Base-by-base conservation (phyloP, 2,797 vertebrate species). In the Ficedula albicollis region DNA sequence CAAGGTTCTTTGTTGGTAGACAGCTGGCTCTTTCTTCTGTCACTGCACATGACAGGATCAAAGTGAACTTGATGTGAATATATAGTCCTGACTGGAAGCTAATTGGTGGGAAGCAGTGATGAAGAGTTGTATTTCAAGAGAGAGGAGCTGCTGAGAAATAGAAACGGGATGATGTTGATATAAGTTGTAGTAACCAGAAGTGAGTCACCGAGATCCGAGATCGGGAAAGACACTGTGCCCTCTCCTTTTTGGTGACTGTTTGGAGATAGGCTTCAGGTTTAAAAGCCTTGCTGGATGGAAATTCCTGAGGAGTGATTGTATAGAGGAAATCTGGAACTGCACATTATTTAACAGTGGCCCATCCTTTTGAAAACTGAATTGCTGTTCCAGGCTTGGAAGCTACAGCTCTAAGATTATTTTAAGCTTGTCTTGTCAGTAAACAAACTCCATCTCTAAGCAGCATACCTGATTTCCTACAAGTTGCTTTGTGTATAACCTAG, bases 1-100 rank as follows among this genome's bases (percentile, higher is more conserved):
- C 15, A 19, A 5, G 46, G 7, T 46, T 92, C 13, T 75, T 15
- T 76, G 36, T 58, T 67, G 25, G 22, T 64, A 68, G 77, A 14
- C 38, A 49, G 48, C 54, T 68, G 18, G n/a, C 27, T 90, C 62
- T 86, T 70, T 87, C 56, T 93, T 78, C 86, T 86, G 22, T 78
- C 14, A 2, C 34, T 75, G 3, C 11, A 78, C 51, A 78, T 78
- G 66, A 10, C 20, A 39, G 46, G 69, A 78, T 83, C 49, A 69
- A 51, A 89, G 73, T 78, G 23, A 49, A 75, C 62, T 17, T 80
- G 54, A n/a, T 27, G 2, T 9, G 60, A 60, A 7, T 44, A 5
- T 38, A 3, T 62, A 29, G 84, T 83, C 20, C 41, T 74, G 3
- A 1, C 1, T 36, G 55, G 54, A 74, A 60, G 56, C 34, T 75